Base-by-base conservation (phyloP, 2,113 vertebrate species). In the Eurystomus gularis region DNA sequence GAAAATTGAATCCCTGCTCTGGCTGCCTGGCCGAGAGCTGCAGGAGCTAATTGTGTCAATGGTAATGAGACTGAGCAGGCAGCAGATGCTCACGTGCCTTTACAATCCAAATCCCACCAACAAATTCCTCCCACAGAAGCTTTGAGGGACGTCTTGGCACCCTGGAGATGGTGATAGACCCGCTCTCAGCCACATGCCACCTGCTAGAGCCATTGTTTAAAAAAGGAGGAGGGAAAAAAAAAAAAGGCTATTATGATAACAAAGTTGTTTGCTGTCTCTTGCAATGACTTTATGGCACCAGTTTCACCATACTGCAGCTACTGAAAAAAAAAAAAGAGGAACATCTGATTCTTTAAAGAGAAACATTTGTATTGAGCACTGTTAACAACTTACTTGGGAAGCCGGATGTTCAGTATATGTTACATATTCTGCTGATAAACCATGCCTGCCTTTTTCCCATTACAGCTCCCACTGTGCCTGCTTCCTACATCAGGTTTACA, bases 31-130 rank as follows among this genome's bases (percentile, higher is more conserved):
- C 93, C 23, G 57, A 95, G 97, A 98, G 96, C 97, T 96, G 82
- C 97, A 96, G 96, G 98, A 98, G 98, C 98, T 98, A 98, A 99
- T 99, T 98, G 98, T 98, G 98, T 98, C 97, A 98, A 98, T 98
- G 98, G 92, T 98, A 99, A 99, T 99, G 98, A 98, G 98, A 97
- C 98, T 93, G 97, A 98, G 97, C 97, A 98, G 97, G 98, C 97
- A 97, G 98, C 99, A 99, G 99, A 99, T 99, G 99, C 98, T 99
- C 98, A 97, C 98, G 98, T 99, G 99, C 99, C 99, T 99, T 99
- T 98, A 99, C 99, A 99, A 99, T 98, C 97, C 97, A 96, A 97
- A 97, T 97, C 97, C 95, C 96, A 95, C 97, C 96, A 95, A 97
- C 98, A 98, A 97, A 97, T 98, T 98, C 98, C 97, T 98, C 96